These are phyloP conservation scores for Labeo calbasu DNA, from an alignment of 2,797 vertebrate species.

Conservation along the genomic window DNA sequence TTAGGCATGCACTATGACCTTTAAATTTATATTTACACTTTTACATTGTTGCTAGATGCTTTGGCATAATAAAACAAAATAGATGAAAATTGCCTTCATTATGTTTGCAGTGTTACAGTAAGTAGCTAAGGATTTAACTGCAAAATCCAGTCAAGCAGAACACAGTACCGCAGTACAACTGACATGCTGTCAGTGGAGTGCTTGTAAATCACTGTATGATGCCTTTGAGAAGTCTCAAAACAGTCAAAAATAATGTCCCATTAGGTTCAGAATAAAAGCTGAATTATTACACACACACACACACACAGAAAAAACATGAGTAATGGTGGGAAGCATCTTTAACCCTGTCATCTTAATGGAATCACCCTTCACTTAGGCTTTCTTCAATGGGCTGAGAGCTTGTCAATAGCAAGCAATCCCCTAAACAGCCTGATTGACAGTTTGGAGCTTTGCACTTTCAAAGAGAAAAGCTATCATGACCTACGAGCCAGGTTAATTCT, in stretches of 20 bases:
- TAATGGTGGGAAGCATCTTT: constrained; percentile 12
- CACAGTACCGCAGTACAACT: background rate
- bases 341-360: constrained; percentile 11
- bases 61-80: background rate
- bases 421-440: constrained; percentile 47
- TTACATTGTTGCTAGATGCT: background rate
- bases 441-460: constrained; percentile 53
- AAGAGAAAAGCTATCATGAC: constrained; percentile 48
- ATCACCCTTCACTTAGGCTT: constrained; percentile 37
- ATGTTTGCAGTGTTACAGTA: too few species aligned
- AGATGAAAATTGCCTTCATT: background rate
- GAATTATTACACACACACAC: background rate
- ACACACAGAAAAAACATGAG: background rate
- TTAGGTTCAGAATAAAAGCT: background rate
- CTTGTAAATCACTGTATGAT: background rate
- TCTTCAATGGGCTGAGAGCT: constrained; percentile 37
- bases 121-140: background rate
- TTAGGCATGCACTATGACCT: constrained; percentile 13
- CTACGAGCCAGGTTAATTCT: constrained; percentile 54
- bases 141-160: constrained; percentile 15
- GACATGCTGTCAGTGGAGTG: background rate
- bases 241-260: background rate
- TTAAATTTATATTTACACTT: constrained; percentile 52
- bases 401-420: constrained; percentile 45
- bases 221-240: background rate